Evolutionary conservation across 2,797 vertebrate genomes (phyloP), one percentile per base, ranked within the genome.

Genomic region (Neosilurus mollespiculum): DNA sequence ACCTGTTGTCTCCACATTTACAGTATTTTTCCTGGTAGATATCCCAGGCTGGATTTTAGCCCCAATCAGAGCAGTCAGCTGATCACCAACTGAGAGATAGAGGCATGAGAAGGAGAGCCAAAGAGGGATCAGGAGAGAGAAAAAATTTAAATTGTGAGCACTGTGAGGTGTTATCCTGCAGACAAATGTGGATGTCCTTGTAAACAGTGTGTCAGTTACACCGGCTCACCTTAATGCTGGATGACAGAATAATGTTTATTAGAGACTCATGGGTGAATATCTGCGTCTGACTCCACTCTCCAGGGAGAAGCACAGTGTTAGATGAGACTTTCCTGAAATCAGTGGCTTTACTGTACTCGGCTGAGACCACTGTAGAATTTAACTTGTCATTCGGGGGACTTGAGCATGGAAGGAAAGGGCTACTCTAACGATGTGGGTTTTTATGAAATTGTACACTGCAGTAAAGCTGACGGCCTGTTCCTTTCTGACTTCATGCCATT

Each of bases 1-100:
- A 94, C 93, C 94, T 95, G 93, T 94, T 93, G 93, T 90, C 88
- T 91, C 86, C 34, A 90, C 86, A 75, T 89, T 89, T 88, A 76
- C 76, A 70, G 73, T 64, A 86, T 87, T 90, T 89, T 86, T 87
- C 64, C 82, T 86, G 90, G 91, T 94, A 90, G 92, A 94, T 94
- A 93, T 87, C 88, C 90, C 90, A 88, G 51, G 76, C 81, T 83
- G 87, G 86, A 91, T 94, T 92, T 93, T 91, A 92, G 90, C 89
- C 86, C 90, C 83, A 92, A 93, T 93, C 93, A 92, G 88, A 91
- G 92, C 90, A 87, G 90, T 84, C 89, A 86, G 86, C 88, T 91
- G 90, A 93, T 93, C 90, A 88, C 92, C 91, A 86, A 89, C 90
- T 90, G 91, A 80, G 92, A 92, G 90, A 90, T 59, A 73, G 62